Percentiles rank a stretch among this genome's conserved stretches.
These are phyloP conservation scores for Psilanteris sp. DNA, from an alignment of 1,140 invertebrate species.

Conservation along the genomic window DNA sequence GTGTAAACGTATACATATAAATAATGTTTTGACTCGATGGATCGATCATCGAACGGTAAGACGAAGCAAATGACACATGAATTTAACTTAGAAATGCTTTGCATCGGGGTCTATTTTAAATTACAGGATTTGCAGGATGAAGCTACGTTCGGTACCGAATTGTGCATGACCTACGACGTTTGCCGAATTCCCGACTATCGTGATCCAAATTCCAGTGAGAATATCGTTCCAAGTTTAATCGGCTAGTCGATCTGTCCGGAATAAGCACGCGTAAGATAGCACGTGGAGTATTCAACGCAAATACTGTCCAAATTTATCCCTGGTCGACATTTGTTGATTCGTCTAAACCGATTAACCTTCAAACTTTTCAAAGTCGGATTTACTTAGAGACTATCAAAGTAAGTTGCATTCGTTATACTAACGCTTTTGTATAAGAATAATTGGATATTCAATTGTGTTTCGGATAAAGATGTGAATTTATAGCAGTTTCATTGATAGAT, in stretches of 20 bases:
- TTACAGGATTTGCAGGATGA: constrained; percentile 30
- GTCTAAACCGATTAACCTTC: constrained; percentile 65
- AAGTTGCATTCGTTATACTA: constrained; percentile 23
- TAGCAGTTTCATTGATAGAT: too few relatives aligned
- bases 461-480: constrained; percentile 9
- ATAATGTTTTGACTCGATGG: too few relatives aligned
- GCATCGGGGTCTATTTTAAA: too few relatives aligned
- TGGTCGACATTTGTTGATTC: constrained; percentile 51
- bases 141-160: constrained; percentile 17
- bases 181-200: constrained; percentile 44
- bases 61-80: too few relatives aligned
- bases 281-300: constrained; percentile 15
- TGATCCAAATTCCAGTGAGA: constrained; percentile 37
- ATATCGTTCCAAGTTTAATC: constrained; percentile 56
- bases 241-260: constrained; percentile 35
- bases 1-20: too few relatives aligned
- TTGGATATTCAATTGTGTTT: constrained; percentile 32
- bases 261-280: constrained; percentile 23
- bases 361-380: constrained; percentile 50
- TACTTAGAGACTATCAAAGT: constrained; percentile 29
- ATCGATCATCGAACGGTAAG: too few relatives aligned
- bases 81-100: too few relatives aligned
- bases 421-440: constrained; percentile 28
- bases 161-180: constrained; percentile 61
- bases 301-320: constrained; percentile 45